A percentile compares a stretch with the other conserved stretches of the same genome.
phyloP scores from a whole-genome alignment of 2,113 vertebrate genomes.

The Siphamia tubifer region DNA sequence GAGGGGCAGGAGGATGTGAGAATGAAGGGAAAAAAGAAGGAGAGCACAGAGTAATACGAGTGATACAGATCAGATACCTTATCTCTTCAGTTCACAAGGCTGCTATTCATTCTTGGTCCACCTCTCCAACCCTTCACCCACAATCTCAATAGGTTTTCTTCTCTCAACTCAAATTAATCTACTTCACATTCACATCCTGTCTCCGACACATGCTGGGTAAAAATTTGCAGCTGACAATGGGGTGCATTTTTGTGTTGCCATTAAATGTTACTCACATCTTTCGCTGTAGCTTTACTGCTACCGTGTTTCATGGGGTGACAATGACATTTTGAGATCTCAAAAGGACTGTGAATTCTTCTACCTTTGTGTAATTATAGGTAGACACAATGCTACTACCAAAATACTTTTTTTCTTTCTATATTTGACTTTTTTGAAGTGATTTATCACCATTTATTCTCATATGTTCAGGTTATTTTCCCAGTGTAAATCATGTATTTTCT shows the following conservation, averaged over 20 bases:
- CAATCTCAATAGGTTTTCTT: slow-evolving; percentile 43
- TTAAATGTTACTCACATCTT: slow-evolving; percentile 4
- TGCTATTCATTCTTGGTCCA: slow-evolving; percentile 38
- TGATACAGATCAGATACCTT: slow-evolving; percentile 59
- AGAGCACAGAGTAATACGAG: slow-evolving; percentile 36
- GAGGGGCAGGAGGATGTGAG: slow-evolving; percentile 24
- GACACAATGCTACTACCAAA: too few species aligned
- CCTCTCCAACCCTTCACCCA: slow-evolving; percentile 34
- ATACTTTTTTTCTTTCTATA: too few species aligned
- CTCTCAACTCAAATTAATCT: slow-evolving; percentile 52
- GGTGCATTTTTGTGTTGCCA: background rate
- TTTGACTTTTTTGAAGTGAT: too few species aligned
- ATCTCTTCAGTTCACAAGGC: slow-evolving; percentile 63
- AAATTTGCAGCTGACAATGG: slow-evolving; percentile 9
- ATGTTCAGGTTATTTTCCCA: too few species aligned
- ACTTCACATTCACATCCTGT: slow-evolving; percentile 41
- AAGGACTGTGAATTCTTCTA: background rate
- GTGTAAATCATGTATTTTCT: too few species aligned
- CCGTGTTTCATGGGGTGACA: background rate
- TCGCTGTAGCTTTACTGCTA: background rate
- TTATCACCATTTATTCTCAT: too few species aligned
- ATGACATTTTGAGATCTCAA: background rate
- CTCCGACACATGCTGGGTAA: slow-evolving; percentile 8
- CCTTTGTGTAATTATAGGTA: too few species aligned
- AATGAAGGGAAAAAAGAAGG: background rate